A percentile compares a stretch with the other conserved stretches of the same genome.
phyloP scores from a whole-genome alignment of 2,797 vertebrate genomes.

The Protonibea diacanthus region DNA sequence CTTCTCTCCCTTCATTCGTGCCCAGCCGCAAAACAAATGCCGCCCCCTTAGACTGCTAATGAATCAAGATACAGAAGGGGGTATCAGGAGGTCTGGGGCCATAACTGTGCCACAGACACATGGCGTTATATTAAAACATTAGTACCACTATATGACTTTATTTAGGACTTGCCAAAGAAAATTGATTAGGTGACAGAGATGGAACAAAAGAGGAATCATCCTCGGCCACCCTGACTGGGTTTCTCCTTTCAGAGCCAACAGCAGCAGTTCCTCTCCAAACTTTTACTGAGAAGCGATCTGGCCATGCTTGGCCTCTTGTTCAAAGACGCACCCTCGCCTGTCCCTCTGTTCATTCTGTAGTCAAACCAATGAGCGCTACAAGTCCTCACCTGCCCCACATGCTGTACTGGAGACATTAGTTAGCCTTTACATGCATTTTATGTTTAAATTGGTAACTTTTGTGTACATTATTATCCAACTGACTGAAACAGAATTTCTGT shows the following conservation, averaged over 20 bases:
- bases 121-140: conserved; percentile 87
- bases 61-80: conserved; percentile 74
- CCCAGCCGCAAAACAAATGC: conserved; percentile 69
- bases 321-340: conserved; percentile 48
- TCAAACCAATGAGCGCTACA: conserved; percentile 4
- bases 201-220: conserved; percentile 81
- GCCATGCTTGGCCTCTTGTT: conserved; percentile 61
- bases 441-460: neutral
- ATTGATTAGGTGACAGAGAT: conserved; percentile 82
- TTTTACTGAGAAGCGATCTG: conserved; percentile 63
- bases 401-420: neutral
- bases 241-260: conserved; percentile 72
- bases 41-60: conserved; percentile 61
- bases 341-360: conserved; percentile 21
- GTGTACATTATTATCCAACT: neutral
- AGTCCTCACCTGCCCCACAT: neutral
- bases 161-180: conserved; percentile 85
- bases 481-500: neutral
- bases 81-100: conserved; percentile 66
- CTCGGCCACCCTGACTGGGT: conserved; percentile 69
- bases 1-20: conserved; percentile 54
- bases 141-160: conserved; percentile 88
- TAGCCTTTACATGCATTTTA: conserved; percentile 8
- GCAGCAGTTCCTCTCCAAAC: conserved; percentile 66
- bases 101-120: conserved; percentile 80